Conservation (phyloP, 1,140 invertebrate species). For the Cylas formicarius region DNA sequence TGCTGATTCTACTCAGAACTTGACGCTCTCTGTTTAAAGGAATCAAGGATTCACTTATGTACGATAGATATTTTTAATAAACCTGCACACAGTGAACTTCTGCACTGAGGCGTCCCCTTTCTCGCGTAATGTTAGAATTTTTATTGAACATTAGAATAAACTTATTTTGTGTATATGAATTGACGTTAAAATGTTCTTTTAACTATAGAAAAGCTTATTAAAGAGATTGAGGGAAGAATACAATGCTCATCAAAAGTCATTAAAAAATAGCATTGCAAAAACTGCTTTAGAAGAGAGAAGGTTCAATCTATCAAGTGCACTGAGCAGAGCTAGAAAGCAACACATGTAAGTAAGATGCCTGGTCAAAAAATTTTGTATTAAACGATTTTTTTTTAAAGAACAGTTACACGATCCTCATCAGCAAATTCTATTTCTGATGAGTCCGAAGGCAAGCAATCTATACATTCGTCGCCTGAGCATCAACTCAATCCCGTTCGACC, state of each 20-base stretch:
- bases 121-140: too few species aligned
- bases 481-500: slow-evolving; percentile 31
- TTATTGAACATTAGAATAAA: too few species aligned
- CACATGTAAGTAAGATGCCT: slow-evolving; percentile 35
- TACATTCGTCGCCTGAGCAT: slow-evolving; percentile 28
- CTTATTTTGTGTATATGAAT: too few species aligned
- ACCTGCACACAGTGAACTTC: too few species aligned
- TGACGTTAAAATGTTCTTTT: too few species aligned
- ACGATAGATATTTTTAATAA: too few species aligned
- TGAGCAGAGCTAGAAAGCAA: slow-evolving; percentile 38
- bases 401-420: slow-evolving; percentile 22
- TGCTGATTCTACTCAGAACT: too few species aligned
- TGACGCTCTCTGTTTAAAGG: too few species aligned
- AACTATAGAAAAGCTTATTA: slow-evolving; percentile 33
- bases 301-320: slow-evolving; percentile 30
- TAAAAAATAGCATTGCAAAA: slow-evolving; percentile 31
- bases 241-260: slow-evolving; percentile 28
- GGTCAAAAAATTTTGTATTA: too few species aligned
- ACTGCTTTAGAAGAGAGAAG: slow-evolving; percentile 34
- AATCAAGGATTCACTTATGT: too few species aligned
- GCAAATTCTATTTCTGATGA: slow-evolving; percentile 33
- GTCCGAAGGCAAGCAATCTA: slow-evolving; percentile 27
- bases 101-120: too few species aligned
- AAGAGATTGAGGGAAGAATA: slow-evolving; percentile 36
- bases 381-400: too few species aligned